Percentiles rank a stretch among this genome's conserved stretches.
These are phyloP conservation scores for Mormyrus hasselquistii DNA, from an alignment of 2,797 vertebrate genomes.

Conservation along the genomic window DNA sequence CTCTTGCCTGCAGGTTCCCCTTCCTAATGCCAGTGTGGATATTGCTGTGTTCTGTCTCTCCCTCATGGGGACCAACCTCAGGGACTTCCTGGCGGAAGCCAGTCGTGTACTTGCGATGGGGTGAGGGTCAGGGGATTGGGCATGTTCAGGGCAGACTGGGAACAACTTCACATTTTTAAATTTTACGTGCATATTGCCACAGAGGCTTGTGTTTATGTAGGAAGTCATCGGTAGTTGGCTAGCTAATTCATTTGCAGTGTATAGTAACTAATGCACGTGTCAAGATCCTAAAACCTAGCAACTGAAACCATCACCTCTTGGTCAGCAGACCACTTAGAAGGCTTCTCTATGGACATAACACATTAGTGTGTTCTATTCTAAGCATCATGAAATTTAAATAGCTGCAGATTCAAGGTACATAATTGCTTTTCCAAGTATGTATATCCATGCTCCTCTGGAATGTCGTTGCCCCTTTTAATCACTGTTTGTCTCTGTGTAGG, in stretches of 20 bases:
- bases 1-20: slow-evolving; percentile 69
- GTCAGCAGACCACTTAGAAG: not conserved
- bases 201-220: not conserved
- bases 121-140: slow-evolving; percentile 50
- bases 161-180: not conserved
- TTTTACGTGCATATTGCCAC: not conserved
- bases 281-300: not conserved
- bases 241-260: not conserved
- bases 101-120: slow-evolving; percentile 77
- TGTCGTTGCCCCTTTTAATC: not conserved
- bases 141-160: not conserved
- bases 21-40: slow-evolving; percentile 67
- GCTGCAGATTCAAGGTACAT: not conserved
- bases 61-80: slow-evolving; percentile 90
- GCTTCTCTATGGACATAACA: not conserved
- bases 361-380: not conserved
- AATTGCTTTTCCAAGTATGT: not conserved
- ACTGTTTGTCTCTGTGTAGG: slow-evolving; percentile 46
- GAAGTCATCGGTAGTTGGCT: not conserved
- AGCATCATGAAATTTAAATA: not conserved
- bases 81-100: slow-evolving; percentile 82
- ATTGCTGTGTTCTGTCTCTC: slow-evolving; percentile 89
- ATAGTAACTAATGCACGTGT: not conserved
- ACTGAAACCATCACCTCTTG: not conserved
- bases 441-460: not conserved